A percentile compares a stretch with the other conserved stretches of the same genome.
Conservation (phyloP, 2,113 vertebrate species). For the Ondatra zibethicus region DNA sequence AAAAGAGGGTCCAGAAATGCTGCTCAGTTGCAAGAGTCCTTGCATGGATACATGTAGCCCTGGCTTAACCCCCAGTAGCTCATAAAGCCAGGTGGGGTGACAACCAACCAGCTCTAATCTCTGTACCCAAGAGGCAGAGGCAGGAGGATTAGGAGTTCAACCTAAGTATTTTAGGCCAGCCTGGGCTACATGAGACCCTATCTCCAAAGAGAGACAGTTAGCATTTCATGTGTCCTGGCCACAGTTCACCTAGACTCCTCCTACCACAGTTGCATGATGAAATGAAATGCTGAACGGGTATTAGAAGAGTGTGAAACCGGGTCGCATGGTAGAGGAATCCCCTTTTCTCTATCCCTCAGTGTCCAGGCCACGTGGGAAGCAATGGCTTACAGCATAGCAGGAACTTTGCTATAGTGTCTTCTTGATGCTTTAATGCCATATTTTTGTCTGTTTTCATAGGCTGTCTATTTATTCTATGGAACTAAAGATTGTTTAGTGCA, state of each 20-base stretch:
- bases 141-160: background rate
- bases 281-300: background rate
- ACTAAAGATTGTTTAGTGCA: conserved; percentile 99
- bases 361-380: background rate
- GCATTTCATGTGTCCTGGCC: background rate
- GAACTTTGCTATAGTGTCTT: background rate
- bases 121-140: background rate
- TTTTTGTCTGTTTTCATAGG: conserved; percentile 85
- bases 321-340: too few species aligned
- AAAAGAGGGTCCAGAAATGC: background rate
- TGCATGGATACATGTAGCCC: background rate
- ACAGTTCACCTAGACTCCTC: background rate
- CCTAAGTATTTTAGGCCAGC: background rate
- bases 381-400: rapidly evolving
- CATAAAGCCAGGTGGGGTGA: background rate
- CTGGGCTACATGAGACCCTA: background rate
- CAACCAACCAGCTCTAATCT: background rate
- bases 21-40: background rate
- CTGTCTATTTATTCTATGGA: conserved; percentile 98
- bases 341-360: background rate
- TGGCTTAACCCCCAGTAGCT: background rate
- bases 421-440: background rate
- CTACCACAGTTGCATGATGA: background rate
- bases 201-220: background rate
- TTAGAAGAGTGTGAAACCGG: background rate